phyloP scores from a whole-genome alignment of 92 coral and sea anemone genomes.

The Actinostola sp. region DNA sequence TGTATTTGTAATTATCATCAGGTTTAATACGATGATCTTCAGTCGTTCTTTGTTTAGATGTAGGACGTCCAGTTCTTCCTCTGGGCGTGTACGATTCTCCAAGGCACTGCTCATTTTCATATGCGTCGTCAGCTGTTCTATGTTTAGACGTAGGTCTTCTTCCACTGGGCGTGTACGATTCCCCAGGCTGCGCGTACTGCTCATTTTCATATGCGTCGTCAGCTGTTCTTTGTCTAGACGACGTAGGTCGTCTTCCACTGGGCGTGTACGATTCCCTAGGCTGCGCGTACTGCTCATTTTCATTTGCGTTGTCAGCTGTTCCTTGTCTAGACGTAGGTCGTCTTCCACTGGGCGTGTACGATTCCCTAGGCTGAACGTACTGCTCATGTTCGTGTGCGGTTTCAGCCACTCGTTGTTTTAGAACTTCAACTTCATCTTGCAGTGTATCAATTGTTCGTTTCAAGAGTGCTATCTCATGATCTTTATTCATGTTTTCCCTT shows the following conservation, averaged over 20 bases:
- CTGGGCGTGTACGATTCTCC: constrained; percentile 21
- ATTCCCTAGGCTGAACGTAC: neutral
- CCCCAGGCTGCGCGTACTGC: neutral
- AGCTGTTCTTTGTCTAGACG: constrained; percentile 14
- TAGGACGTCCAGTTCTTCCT: constrained; percentile 30
- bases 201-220: constrained; percentile 8
- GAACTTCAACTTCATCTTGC: constrained; percentile 50
- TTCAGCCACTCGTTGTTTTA: constrained; percentile 5
- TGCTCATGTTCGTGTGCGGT: neutral
- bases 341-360: constrained; percentile 26
- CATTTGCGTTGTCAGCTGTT: no score
- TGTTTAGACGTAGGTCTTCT: constrained; percentile 21
- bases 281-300: neutral
- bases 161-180: constrained; percentile 32
- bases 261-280: constrained; percentile 15
- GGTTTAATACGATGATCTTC: neutral
- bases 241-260: constrained; percentile 30
- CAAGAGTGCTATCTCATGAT: constrained; percentile 68
- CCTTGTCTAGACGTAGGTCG: constrained; percentile 20
- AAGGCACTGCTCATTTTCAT: neutral
- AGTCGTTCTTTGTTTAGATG: constrained; percentile 14
- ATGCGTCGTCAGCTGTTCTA: neutral
- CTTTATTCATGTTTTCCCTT: constrained; percentile 77
- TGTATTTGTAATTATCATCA: constrained; percentile 13
- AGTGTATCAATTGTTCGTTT: constrained; percentile 60